Base-by-base conservation (phyloP, 2,113 vertebrate genomes). In the Plestiodon gilberti region DNA sequence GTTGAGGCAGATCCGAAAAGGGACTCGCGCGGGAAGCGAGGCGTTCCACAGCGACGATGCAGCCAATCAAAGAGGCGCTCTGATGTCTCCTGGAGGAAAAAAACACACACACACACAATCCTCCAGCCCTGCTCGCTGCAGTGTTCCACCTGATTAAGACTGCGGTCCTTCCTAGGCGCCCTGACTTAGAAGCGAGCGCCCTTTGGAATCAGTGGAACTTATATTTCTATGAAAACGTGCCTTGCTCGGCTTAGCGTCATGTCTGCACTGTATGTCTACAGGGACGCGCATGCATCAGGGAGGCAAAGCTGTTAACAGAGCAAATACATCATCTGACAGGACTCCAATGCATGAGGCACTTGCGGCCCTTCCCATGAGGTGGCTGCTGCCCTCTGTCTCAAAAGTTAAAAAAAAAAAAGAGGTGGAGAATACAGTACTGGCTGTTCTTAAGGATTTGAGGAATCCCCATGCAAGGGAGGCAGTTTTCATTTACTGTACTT, bases 1-100 rank as follows among this genome's bases (percentile, higher is more conserved):
- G 89, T 84, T 83, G 88, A 91, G 89, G 71, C 90, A 84, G 62
- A 80, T 84, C 85, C 76, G 87, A 83, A 93, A 33, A 64, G 18
- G 86, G 78, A 22, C 85, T 74, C 48, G 40, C 62, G 86, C 83
- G 64, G 76, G 20, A 71, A 86, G 48, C 75, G 25, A 30, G 55
- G 84, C 84, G 67, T 79, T 61, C 65, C 6, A n/a, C 76, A 5
- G 84, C 67, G 77, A 40, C 38, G 67, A 20, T 20, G 18, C 35
- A n/a, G 76, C 84, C 84, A 79, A 86, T 79, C 84, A 71, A 48
- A 4, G 35, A 59, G 3, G 82, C 82, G 70, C 57, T 18, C 35
- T 38, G 25, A 30, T 3, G 65, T 55, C 43, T 67, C 43, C n/a
- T 1, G 55, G 22, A 15, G 52, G 33, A 9, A 28, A n/a, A 55